Evolutionary conservation across 2,797 vertebrate species (phyloP).

Genomic region (Anguilla pacifica): DNA sequence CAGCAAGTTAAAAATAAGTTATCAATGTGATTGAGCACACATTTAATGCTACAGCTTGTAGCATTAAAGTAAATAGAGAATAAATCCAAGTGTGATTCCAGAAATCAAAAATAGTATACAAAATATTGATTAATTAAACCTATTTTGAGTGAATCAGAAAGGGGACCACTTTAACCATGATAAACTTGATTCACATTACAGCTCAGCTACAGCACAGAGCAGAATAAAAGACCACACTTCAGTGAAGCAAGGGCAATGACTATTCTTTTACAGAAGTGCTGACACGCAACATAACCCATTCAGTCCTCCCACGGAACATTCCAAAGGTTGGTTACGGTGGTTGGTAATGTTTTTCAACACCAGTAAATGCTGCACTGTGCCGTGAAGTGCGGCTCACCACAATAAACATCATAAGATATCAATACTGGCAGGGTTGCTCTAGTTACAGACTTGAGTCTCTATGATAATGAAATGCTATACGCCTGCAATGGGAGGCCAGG

Average conservation of each 20-base stretch:
- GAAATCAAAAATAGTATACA: no score
- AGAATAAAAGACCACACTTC: constrained; percentile 12
- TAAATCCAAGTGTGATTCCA: no score
- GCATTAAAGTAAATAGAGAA: no score
- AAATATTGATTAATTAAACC: not conserved
- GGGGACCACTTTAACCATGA: not conserved
- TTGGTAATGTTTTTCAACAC: not conserved
- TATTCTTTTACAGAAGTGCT: not conserved
- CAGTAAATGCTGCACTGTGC: not conserved
- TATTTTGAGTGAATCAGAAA: not conserved
- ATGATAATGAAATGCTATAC: not conserved
- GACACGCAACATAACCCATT: not conserved
- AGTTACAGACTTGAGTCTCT: not conserved
- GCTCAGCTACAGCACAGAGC: not conserved
- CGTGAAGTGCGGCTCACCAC: not conserved
- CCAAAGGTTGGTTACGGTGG: not conserved
- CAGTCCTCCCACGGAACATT: not conserved
- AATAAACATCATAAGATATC: not conserved
- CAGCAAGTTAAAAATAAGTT: not conserved
- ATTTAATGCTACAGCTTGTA: no score
- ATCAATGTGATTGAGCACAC: no score
- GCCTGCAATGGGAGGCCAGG: not conserved
- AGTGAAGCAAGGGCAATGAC: not conserved
- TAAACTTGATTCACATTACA: not conserved
- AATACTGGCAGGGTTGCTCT: not conserved